A percentile compares a stretch with the other conserved stretches of the same genome.
Evolutionary conservation across 1,140 invertebrate species (phyloP).

Genomic region (Dendrolimus punctatus): DNA sequence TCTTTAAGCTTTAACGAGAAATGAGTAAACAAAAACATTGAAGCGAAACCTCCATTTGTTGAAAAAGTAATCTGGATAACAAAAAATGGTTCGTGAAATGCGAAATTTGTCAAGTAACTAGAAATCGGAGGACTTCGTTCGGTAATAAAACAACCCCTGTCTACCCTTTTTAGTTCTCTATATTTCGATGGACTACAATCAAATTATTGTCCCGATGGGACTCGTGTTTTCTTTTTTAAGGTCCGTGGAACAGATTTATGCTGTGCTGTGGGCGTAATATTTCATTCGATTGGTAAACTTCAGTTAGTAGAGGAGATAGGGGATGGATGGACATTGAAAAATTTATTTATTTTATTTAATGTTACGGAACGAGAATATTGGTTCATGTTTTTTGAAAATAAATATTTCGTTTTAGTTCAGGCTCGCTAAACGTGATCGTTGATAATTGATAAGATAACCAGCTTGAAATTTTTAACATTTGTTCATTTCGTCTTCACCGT

Average conservation of each 20-base stretch:
- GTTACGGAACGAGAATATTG: too few relatives aligned
- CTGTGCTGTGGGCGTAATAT: neutral
- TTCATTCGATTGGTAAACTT: neutral
- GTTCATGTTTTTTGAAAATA: too few relatives aligned
- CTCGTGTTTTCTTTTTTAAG: neutral
- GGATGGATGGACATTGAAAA: too few relatives aligned
- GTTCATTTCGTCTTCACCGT: too few relatives aligned
- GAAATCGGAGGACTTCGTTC: slow-evolving; percentile 4
- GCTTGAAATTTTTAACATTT: too few relatives aligned
- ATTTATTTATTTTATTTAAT: too few relatives aligned
- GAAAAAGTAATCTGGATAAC: slow-evolving; percentile 3
- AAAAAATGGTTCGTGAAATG: slow-evolving; percentile 5
- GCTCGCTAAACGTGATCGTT: too few relatives aligned
- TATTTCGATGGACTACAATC: slow-evolving; percentile 4
- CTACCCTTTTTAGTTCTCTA: slow-evolving; percentile 11
- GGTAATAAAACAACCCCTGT: slow-evolving; percentile 14
- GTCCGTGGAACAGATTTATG: too few relatives aligned
- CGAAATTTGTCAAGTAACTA: slow-evolving; percentile 7
- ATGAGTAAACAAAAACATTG: neutral
- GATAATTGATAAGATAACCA: too few relatives aligned
- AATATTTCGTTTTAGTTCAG: too few relatives aligned
- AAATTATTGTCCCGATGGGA: slow-evolving; percentile 1
- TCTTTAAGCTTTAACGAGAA: too few relatives aligned
- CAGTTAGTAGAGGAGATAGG: too few relatives aligned
- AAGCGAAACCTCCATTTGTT: neutral